These are phyloP conservation scores for Paedocypris micromegethes DNA, from an alignment of 2,797 vertebrate species.

Conservation along the genomic window DNA sequence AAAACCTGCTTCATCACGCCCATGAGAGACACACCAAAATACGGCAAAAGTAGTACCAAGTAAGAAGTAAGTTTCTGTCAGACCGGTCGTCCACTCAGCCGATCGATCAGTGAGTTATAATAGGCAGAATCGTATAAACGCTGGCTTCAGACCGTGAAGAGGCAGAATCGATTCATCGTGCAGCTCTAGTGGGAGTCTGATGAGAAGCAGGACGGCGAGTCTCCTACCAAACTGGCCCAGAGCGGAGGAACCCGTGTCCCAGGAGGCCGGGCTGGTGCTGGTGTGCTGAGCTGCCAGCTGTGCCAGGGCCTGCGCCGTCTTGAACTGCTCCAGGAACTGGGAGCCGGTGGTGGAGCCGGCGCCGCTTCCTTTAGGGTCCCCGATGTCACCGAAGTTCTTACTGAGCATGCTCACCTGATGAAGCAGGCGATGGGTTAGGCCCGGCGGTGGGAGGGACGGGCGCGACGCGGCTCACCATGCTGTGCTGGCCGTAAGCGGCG, in stretches of 20 bases:
- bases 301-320: constrained; percentile 93
- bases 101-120: no score
- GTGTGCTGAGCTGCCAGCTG: constrained; percentile 91
- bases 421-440: no score
- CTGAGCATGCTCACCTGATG: constrained; percentile 83
- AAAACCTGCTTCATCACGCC: no score
- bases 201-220: not conserved
- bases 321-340: constrained; percentile 97
- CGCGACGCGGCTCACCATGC: constrained; percentile 94
- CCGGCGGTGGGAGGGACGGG: no score
- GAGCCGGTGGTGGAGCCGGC: constrained; percentile 89
- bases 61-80: no score
- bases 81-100: no score
- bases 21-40: no score
- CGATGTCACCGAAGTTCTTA: constrained; percentile 90
- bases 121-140: no score
- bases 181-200: no score
- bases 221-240: constrained; percentile 88
- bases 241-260: constrained; percentile 81
- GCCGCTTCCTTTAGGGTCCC: constrained; percentile 82
- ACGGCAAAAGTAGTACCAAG: no score
- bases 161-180: not conserved
- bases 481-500: constrained; percentile 84
- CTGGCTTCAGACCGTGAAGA: no score
- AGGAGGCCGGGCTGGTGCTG: constrained; percentile 71